Evolutionary conservation across 2,888 invertebrate species (phyloP).

Genomic region (Rhodophaea formosa): DNA sequence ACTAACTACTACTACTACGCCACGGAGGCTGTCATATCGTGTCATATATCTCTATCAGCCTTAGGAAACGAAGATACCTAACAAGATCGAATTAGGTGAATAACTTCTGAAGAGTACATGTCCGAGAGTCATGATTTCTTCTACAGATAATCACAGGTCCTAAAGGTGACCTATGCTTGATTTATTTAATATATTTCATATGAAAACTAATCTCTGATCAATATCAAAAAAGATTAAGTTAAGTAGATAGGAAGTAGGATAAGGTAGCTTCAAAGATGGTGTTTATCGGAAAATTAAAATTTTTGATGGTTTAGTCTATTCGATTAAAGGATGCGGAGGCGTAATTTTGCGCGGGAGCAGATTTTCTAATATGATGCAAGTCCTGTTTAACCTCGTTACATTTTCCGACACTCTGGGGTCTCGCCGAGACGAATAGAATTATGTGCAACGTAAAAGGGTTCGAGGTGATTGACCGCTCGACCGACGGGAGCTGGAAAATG

Average conservation of each 20-base stretch:
- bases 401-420: conserved; percentile 24
- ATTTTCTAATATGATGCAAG: conserved; percentile 21
- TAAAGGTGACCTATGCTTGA: not conserved
- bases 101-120: too few species aligned
- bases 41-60: too few species aligned
- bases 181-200: too few species aligned
- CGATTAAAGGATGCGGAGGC: not conserved
- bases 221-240: too few species aligned
- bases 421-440: conserved; percentile 28
- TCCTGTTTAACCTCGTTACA: conserved; percentile 25
- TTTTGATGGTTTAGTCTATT: not conserved
- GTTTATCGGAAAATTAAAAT: conserved; percentile 2
- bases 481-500: conserved; percentile 23
- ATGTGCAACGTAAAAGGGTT: conserved; percentile 23
- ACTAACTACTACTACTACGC: too few species aligned
- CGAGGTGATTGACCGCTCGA: conserved; percentile 26
- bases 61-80: too few species aligned
- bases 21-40: too few species aligned
- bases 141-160: not conserved
- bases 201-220: too few species aligned
- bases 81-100: too few species aligned
- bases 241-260: too few species aligned
- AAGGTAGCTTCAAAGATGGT: too few species aligned
- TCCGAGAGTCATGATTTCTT: too few species aligned
- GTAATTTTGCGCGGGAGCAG: conserved; percentile 9